These are phyloP conservation scores for Dryoscopus gambensis DNA, from an alignment of 2,113 vertebrate genomes.

Conservation along the genomic window DNA sequence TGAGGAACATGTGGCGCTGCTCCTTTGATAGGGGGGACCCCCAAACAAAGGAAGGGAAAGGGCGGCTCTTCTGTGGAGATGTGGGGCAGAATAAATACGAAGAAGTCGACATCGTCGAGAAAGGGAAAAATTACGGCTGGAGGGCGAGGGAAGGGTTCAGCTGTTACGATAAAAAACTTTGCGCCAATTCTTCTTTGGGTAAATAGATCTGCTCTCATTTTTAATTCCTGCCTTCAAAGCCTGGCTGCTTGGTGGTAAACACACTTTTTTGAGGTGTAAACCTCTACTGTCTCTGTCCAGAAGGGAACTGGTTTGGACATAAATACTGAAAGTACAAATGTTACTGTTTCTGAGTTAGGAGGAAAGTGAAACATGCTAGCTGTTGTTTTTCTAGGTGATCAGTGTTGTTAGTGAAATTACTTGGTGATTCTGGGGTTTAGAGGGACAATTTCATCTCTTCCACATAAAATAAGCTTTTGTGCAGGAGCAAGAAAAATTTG, in stretches of 20 bases:
- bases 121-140: slow-evolving; percentile 93
- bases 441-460: background rate
- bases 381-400: background rate
- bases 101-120: slow-evolving; percentile 90
- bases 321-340: background rate
- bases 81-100: slow-evolving; percentile 97
- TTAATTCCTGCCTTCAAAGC: background rate
- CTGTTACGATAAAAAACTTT: slow-evolving; percentile 95
- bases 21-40: slow-evolving; percentile 90
- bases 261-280: background rate
- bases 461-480: background rate
- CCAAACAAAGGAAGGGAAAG: slow-evolving; percentile 80
- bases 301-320: background rate
- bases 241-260: background rate
- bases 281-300: background rate
- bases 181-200: slow-evolving; percentile 89
- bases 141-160: slow-evolving; percentile 93
- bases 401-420: background rate
- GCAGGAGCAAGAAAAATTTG: background rate
- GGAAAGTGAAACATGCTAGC: background rate
- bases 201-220: background rate
- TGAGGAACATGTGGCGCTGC: slow-evolving; percentile 97
- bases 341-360: background rate
- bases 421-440: background rate
- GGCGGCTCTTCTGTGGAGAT: slow-evolving; percentile 93